Conservation (phyloP, 2,113 vertebrate genomes). For the Lichenostomus cassidix region DNA sequence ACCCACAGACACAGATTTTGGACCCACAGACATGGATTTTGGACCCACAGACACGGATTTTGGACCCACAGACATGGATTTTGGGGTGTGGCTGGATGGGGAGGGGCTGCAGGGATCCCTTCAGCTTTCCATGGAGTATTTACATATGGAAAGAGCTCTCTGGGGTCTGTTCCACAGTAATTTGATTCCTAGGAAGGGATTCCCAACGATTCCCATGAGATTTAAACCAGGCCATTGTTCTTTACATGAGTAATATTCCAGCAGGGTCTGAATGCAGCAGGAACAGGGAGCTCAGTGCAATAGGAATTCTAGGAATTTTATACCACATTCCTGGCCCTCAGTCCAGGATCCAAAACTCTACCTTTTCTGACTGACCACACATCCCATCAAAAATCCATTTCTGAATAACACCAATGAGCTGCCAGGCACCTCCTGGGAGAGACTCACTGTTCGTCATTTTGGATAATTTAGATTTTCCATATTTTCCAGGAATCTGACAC, state of each 20-base stretch:
- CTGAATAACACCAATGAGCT: not conserved
- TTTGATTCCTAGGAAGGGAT: not conserved
- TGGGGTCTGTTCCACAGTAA: not conserved
- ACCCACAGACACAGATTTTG: not conserved
- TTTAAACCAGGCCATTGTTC: not conserved
- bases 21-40: not conserved
- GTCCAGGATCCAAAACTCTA: not conserved
- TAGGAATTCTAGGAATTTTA: not conserved
- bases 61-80: not conserved
- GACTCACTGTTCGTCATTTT: not conserved
- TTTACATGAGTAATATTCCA: not conserved
- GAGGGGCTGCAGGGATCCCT: not conserved
- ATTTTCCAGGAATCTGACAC: not conserved
- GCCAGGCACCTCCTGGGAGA: not conserved
- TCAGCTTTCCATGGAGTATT: not conserved
- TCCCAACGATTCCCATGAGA: not conserved
- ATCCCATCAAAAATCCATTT: not conserved
- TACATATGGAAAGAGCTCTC: not conserved
- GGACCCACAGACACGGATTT: not conserved
- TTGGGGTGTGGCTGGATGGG: not conserved
- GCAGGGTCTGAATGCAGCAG: too few relatives aligned
- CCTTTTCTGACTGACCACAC: not conserved
- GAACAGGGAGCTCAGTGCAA: not conserved
- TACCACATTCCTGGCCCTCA: not conserved
- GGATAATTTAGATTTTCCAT: not conserved